Conservation (phyloP, 1,140 invertebrate genomes). For the Bombyx mori region DNA sequence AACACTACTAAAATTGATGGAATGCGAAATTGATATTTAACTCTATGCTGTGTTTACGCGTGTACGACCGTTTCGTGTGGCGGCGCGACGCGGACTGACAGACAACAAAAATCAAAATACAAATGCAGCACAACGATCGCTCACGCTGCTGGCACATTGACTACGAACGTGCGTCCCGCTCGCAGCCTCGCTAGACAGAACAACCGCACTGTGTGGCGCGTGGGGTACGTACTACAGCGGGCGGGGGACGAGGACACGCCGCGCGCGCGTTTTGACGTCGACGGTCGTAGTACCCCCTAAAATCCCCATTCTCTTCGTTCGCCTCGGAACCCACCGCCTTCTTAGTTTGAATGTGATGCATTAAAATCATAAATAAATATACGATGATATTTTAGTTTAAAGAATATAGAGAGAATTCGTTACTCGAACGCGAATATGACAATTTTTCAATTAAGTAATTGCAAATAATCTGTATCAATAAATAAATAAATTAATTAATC, state of each 20-base stretch:
- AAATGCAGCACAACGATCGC: not conserved
- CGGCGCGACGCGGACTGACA: constrained; percentile 56
- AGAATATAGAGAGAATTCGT: too few species aligned
- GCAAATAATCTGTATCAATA: too few species aligned
- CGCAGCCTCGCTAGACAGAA: constrained; percentile 47
- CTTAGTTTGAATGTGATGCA: constrained; percentile 9
- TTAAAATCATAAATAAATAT: not conserved
- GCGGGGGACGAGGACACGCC: not conserved
- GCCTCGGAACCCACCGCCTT: constrained; percentile 9
- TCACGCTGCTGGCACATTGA: constrained; percentile 37
- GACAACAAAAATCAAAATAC: constrained; percentile 20
- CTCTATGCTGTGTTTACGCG: constrained; percentile 18
- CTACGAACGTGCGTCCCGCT: constrained; percentile 33
- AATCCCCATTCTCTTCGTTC: constrained; percentile 11
- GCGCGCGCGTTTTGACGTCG: constrained; percentile 12
- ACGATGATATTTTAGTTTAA: too few species aligned
- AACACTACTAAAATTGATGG: too few species aligned
- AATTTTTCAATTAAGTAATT: too few species aligned
- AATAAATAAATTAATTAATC: too few species aligned
- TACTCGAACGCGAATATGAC: too few species aligned
- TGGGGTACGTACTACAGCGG: constrained; percentile 17
- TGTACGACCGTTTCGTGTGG: constrained; percentile 39
- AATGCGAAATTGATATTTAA: too few species aligned
- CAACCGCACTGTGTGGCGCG: constrained; percentile 43
- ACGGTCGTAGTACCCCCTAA: constrained; percentile 6